Conservation (phyloP, 2,888 invertebrate genomes). For the Pyralis farinalis region DNA sequence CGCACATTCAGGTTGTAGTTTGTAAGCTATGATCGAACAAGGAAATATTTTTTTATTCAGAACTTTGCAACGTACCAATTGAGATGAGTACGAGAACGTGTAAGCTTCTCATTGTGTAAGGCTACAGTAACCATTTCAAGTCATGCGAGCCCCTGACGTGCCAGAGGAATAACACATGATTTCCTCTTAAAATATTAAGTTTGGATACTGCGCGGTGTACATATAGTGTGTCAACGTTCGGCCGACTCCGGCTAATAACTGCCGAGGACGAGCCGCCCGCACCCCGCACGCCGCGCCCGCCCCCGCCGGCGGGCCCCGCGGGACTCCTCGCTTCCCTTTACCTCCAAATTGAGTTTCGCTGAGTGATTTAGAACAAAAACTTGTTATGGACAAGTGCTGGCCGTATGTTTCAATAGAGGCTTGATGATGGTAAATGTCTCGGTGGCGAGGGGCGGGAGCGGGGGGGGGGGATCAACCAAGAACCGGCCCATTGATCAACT, state of each 20-base stretch:
- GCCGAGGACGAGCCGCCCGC: slow-evolving; percentile 32
- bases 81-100: too few species aligned
- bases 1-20: too few species aligned
- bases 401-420: slow-evolving; percentile 33
- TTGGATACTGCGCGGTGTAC: background rate
- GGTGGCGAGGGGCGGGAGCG: background rate
- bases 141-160: too few species aligned
- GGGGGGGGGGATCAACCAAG: too few species aligned
- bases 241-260: slow-evolving; percentile 49
- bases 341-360: slow-evolving; percentile 62
- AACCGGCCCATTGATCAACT: too few species aligned
- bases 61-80: too few species aligned
- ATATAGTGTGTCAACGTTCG: background rate
- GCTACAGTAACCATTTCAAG: too few species aligned
- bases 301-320: slow-evolving; percentile 45
- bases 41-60: too few species aligned
- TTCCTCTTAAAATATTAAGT: too few species aligned
- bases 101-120: too few species aligned
- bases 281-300: slow-evolving; percentile 26
- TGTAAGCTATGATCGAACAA: too few species aligned
- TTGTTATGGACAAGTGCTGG: slow-evolving; percentile 41
- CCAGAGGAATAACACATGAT: too few species aligned
- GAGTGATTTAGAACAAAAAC: slow-evolving; percentile 65
- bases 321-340: slow-evolving; percentile 39
- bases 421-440: slow-evolving; percentile 23